A percentile compares a stretch with the other conserved stretches of the same genome.
Conservation (phyloP, 2,888 invertebrate genomes). For the Hyposoter didymator region DNA sequence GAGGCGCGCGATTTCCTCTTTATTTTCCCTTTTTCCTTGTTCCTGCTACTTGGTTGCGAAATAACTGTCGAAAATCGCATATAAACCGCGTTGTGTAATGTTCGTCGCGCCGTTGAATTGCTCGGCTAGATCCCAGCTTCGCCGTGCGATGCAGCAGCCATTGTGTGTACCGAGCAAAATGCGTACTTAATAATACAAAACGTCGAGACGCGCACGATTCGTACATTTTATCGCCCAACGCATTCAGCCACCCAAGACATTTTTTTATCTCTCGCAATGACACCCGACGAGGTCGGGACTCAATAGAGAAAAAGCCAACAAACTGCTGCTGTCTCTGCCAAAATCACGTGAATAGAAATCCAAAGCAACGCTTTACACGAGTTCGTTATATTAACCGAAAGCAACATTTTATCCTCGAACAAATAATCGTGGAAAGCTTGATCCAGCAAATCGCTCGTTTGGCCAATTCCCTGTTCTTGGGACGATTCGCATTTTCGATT, state of each 20-base stretch:
- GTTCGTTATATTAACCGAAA: slow-evolving; percentile 8
- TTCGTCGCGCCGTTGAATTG: slow-evolving; percentile 58
- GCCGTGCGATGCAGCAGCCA: background rate
- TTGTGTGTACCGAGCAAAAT: slow-evolving; percentile 12
- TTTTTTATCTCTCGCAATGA: slow-evolving; percentile 61
- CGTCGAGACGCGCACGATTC: slow-evolving; percentile 7
- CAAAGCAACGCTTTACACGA: background rate
- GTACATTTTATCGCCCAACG: slow-evolving; percentile 72
- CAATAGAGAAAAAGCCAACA: slow-evolving; percentile 6
- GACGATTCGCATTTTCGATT: too few relatives aligned
- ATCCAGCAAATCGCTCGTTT: too few relatives aligned
- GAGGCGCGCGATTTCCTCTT: slow-evolving; percentile 22
- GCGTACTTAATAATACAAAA: slow-evolving; percentile 19
- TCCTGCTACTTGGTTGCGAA: slow-evolving; percentile 41
- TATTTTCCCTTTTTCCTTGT: background rate
- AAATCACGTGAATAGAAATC: slow-evolving; percentile 71
- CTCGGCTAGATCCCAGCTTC: slow-evolving; percentile 23
- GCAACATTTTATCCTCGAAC: background rate
- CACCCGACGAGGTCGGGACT: slow-evolving; percentile 51
- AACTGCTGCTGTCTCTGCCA: slow-evolving; percentile 70
- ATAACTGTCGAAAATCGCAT: slow-evolving; percentile 64
- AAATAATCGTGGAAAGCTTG: background rate
- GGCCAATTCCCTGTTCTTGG: too few relatives aligned
- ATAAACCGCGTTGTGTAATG: slow-evolving; percentile 34
- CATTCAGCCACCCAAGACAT: slow-evolving; percentile 71